Percentiles rank a stretch among this genome's conserved stretches.
Evolutionary conservation across 2,113 vertebrate species (phyloP).

Genomic region (Microcebus griseorufus): DNA sequence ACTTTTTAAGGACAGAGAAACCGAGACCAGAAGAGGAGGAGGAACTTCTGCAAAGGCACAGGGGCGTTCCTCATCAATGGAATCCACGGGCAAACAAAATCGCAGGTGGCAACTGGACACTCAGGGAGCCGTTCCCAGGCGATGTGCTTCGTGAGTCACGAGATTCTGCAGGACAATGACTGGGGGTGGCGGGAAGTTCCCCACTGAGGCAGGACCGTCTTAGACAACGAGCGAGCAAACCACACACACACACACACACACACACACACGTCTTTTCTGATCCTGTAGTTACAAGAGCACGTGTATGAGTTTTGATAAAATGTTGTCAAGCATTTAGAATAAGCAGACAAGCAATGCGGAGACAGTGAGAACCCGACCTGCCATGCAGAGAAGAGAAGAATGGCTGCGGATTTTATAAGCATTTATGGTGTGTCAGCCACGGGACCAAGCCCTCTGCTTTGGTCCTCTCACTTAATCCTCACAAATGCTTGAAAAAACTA

Average conservation of each 20-base stretch:
- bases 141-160: not conserved
- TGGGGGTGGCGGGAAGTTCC: no score
- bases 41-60: not conserved
- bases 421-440: fast-evolving
- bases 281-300: not conserved
- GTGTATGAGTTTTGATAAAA: not conserved
- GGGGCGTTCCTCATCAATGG: fast-evolving
- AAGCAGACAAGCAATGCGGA: not conserved
- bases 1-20: not conserved
- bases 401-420: fast-evolving
- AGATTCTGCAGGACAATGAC: fast-evolving
- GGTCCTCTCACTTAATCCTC: not conserved
- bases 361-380: fast-evolving
- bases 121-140: fast-evolving
- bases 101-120: not conserved
- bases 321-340: not conserved
- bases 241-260: fast-evolving
- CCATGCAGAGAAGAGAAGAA: fast-evolving
- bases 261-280: fast-evolving
- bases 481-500: not conserved
- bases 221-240: not conserved
- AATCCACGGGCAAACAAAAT: not conserved
- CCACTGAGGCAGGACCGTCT: fast-evolving
- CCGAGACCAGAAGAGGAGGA: not conserved
- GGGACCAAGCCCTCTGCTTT: not conserved